Conservation (phyloP, 1,140 invertebrate genomes). For the Scaptomyza pallida region DNA sequence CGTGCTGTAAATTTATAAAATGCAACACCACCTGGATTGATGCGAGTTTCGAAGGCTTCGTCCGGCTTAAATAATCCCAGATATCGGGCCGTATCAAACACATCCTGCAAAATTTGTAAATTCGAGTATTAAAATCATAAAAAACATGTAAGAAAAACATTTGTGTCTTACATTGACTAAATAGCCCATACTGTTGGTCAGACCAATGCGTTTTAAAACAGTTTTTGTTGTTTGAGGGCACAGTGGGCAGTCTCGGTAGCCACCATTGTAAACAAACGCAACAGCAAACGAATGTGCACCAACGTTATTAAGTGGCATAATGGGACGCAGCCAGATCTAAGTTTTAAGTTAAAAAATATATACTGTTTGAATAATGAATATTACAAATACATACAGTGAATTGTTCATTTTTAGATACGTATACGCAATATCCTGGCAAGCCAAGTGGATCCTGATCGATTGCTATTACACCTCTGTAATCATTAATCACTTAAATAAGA, state of each 20-base stretch:
- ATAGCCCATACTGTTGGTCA: slow-evolving; percentile 48
- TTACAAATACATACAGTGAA: slow-evolving; percentile 3
- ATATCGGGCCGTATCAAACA: slow-evolving; percentile 33
- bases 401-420: slow-evolving; percentile 3
- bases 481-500: not conserved
- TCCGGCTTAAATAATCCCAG: slow-evolving; percentile 50
- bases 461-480: slow-evolving; percentile 93
- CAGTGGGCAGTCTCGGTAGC: slow-evolving; percentile 33
- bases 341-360: not conserved
- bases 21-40: slow-evolving; percentile 55
- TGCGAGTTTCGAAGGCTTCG: slow-evolving; percentile 39
- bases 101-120: slow-evolving; percentile 34
- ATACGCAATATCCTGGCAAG: slow-evolving; percentile 22
- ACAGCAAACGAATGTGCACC: slow-evolving; percentile 43
- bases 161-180: slow-evolving; percentile 33
- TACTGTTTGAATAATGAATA: not conserved
- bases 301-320: slow-evolving; percentile 43
- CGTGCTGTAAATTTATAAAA: slow-evolving; percentile 55
- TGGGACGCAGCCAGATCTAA: slow-evolving; percentile 57
- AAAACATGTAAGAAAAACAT: no score
- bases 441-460: slow-evolving; percentile 93
- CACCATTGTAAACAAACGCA: slow-evolving; percentile 37
- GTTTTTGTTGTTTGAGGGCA: slow-evolving; percentile 41
- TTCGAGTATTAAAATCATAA: not conserved
- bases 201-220: slow-evolving; percentile 9